These are phyloP conservation scores for Bombus terrestris DNA, from an alignment of 1,140 invertebrate genomes.

Conservation along the genomic window DNA sequence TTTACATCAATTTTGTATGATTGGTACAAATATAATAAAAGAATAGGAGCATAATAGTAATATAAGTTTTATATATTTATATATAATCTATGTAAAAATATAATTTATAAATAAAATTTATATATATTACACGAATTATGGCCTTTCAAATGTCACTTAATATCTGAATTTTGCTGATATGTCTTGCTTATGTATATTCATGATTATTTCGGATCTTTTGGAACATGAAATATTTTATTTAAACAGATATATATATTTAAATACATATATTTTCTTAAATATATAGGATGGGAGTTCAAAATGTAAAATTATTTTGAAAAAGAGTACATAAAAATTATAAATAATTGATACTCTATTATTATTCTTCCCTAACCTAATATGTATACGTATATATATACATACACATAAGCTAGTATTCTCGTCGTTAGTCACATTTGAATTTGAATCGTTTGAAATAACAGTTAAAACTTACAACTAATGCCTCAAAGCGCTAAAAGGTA, in stretches of 20 bases:
- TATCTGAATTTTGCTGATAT: background rate
- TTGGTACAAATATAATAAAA: background rate
- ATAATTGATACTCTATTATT: background rate
- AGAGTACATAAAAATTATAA: background rate
- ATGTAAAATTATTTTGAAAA: background rate
- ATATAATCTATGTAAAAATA: background rate
- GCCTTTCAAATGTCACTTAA: no score
- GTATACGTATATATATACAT: background rate
- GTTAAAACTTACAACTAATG: background rate
- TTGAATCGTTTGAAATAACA: slow-evolving; percentile 12
- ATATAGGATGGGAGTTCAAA: background rate
- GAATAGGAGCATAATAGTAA: background rate
- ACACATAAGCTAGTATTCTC: background rate
- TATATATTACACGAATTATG: background rate
- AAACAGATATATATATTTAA: no score
- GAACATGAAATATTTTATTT: background rate
- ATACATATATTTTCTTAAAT: background rate
- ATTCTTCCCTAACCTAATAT: background rate
- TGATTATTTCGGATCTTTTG: no score
- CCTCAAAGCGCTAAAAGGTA: no score
- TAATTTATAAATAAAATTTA: slow-evolving; percentile 12
- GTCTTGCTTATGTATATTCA: background rate
- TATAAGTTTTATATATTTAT: background rate
- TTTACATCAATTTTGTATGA: slow-evolving; percentile 10
- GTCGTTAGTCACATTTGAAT: slow-evolving; percentile 4